Conservation (phyloP, 2,797 vertebrate species). For the Gorsachius magnificus region DNA sequence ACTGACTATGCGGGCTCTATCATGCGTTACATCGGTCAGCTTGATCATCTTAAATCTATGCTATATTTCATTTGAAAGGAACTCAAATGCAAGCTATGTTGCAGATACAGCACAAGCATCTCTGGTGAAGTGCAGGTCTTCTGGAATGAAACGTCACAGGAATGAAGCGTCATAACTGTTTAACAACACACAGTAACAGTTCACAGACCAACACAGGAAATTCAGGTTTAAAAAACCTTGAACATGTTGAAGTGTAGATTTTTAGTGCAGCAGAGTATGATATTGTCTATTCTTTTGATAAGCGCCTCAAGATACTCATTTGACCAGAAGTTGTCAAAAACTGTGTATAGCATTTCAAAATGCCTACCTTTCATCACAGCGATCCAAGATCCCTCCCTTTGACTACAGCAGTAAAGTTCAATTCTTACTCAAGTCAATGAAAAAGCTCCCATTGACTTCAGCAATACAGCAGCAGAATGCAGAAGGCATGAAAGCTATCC, state of each 20-base stretch:
- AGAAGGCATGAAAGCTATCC: background rate
- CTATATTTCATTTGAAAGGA: background rate
- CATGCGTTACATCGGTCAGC: background rate
- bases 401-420: background rate
- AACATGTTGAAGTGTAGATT: background rate
- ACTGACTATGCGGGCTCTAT: background rate
- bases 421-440: background rate
- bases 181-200: background rate
- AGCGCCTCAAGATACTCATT: background rate
- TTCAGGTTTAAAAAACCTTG: background rate
- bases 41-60: background rate
- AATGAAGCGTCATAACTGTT: background rate
- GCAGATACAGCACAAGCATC: background rate
- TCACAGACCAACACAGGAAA: background rate
- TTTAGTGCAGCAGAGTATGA: background rate
- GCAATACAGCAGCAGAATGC: background rate
- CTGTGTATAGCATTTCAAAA: background rate
- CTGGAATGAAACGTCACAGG: background rate
- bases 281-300: background rate
- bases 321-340: background rate
- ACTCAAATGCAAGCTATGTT: background rate
- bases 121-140: background rate
- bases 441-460: background rate
- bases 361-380: background rate
- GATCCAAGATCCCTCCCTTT: background rate